Evolutionary conservation across 2,888 invertebrate species (phyloP), one percentile per base, ranked within the genome.

Genomic region (Drosophila sordidula): DNA sequence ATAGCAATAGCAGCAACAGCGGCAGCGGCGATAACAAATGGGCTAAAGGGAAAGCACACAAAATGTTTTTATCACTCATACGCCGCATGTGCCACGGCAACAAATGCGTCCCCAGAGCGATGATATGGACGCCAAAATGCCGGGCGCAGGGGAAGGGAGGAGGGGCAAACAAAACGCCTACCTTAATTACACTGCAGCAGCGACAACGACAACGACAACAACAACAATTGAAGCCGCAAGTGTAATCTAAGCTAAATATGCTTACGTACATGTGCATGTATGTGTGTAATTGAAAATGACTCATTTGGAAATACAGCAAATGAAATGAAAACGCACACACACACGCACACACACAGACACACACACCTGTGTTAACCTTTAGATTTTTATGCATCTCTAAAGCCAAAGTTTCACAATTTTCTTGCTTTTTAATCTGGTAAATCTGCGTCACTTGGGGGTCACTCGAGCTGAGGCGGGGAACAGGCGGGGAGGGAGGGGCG

Each of bases 51-150:
- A 69, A 72, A 72, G 54, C 50, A 69, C 63, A 72, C 47, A 58
- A 84, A 84, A 68, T 77, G 59, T 54, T 68, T 70, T 71, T 81
- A 78, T 81, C 86, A 81, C 82, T 85, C 65, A 81, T 86, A 82
- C 79, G 81, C 71, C 69, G 49, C 75, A 71, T 87, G 64, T 49
- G 71, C 70, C 58, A 47, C 66, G 69, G 38, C 36, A 62, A 71
- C 64, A 66, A 81, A 85, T 79, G 68, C 65, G 65, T 80, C 85
- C 78, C 81, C 55, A 52, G 78, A 65, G 64, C 49, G 25, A n/a
- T 9, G 18, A 34, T 34, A 34, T 22, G 22, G n/a, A 50, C n/a
- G 41, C 16, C 16, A 49, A 14, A 50, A 49, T 6, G 14, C 6
- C 5, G 29, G n/a, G 9, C 34, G 4, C 12, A 12, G n/a, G 6